These are phyloP conservation scores for Cichladusa arquata DNA, from an alignment of 2,113 vertebrate genomes.

Conservation along the genomic window DNA sequence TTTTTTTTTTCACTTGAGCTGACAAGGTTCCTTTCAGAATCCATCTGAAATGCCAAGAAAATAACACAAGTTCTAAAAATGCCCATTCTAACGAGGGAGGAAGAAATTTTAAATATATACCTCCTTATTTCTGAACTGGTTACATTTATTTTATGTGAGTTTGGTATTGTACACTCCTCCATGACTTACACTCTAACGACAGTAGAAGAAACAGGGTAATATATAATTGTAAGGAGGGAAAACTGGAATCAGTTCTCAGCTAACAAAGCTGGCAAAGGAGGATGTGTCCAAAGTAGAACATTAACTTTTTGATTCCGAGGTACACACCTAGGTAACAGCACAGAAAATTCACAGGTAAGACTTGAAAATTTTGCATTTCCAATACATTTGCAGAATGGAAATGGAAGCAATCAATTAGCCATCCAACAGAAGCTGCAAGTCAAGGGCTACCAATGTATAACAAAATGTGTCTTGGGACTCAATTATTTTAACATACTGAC, in stretches of 20 bases:
- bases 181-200: not conserved
- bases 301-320: not conserved
- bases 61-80: not conserved
- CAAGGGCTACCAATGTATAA: not conserved
- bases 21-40: not conserved
- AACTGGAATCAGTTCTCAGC: constrained; percentile 50
- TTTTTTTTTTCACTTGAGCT: not conserved
- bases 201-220: not conserved
- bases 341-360: not conserved
- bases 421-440: not conserved
- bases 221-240: constrained; percentile 53
- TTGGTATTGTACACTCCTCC: constrained; percentile 14
- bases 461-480: not conserved
- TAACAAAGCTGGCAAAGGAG: constrained; percentile 27
- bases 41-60: not conserved
- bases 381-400: not conserved
- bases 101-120: constrained; percentile 31
- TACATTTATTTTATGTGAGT: constrained; percentile 55
- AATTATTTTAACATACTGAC: not conserved
- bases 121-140: constrained; percentile 11
- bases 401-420: not conserved
- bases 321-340: constrained; percentile 4
- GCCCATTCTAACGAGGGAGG: constrained; percentile 30
- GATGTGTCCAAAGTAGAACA: not conserved
- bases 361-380: not conserved